Base-by-base conservation (phyloP, 2,888 invertebrate genomes). In the Hypselothyrea guttata region DNA sequence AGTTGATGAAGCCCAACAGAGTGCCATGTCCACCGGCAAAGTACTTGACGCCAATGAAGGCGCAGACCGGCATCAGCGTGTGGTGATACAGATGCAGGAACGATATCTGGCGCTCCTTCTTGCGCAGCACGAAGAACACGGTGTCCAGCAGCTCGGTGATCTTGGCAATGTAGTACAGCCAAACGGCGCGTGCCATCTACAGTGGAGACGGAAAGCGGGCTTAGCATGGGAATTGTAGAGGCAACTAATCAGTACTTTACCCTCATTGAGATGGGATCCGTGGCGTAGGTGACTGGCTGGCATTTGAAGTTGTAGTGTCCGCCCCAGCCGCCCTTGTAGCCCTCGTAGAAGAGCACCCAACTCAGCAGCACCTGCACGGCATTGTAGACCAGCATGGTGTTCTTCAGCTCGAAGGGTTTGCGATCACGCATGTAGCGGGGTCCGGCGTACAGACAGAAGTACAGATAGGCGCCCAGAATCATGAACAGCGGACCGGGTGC, bases 21-120 rank as follows among this genome's bases (percentile, higher is more conserved):
- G 97, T 95, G 11, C 95, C 95, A 87, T 97, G 97, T 18, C 97
- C 97, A 88, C 96, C 93, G 88, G 94, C 92, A 34, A 94, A 88
- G 90, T 93, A 95, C 90, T 94, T 95, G 0, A 93, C 91, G 0
- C 90, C 96, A 94, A 97, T 59, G 92, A 91, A 33, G 92, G 92
- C 30, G 91, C 87, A 34, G 92, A 93, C 92, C 91, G 94, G 64
- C 95, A 93, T 93, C 47, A 93, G 93, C 22, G 93, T 92, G 87
- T 97, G 97, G 88, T 97, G 97, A 85, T 96, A 96, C 4, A 96
- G 93, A 85, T 97, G 97, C 22, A 97, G 91, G 84, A 96, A 96
- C 1, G 95, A 92, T 11, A 96, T 92, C 90, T 97, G 97, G 58
- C 92, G 93, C 69, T 93, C 92, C 86, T 95, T 96, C 89, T 97